phyloP scores from a whole-genome alignment of 2,888 invertebrate species.

The Ypsolopha sequella region DNA sequence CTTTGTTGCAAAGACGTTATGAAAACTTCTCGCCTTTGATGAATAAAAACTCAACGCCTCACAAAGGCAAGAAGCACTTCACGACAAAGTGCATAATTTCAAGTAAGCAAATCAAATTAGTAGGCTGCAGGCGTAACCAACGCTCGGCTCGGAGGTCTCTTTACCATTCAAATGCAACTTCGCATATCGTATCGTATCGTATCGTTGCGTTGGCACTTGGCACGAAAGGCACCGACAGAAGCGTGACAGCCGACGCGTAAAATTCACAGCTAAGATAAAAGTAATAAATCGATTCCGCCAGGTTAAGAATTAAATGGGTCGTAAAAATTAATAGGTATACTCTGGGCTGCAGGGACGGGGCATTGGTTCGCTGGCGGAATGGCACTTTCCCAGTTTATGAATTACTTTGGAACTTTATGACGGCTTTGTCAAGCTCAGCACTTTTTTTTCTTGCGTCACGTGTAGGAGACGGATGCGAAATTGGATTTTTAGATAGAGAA shows the following conservation, averaged over 20 bases:
- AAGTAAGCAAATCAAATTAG: not conserved
- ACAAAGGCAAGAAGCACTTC: too few relatives aligned
- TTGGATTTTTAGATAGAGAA: conserved; percentile 56
- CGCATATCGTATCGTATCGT: not conserved
- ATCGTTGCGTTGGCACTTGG: not conserved
- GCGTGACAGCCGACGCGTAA: conserved; percentile 2
- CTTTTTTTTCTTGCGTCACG: conserved; percentile 50
- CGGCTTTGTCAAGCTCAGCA: conserved; percentile 46
- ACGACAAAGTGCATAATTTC: not conserved
- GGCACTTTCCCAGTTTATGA: conserved; percentile 53
- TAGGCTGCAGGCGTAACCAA: not conserved
- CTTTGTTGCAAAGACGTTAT: too few relatives aligned
- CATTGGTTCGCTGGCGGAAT: conserved; percentile 17
- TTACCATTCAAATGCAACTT: not conserved
- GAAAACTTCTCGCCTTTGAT: too few relatives aligned
- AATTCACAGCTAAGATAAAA: conserved; percentile 6
- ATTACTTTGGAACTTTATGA: conserved; percentile 60
- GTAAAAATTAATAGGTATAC: conserved; percentile 65
- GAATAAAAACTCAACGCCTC: too few relatives aligned
- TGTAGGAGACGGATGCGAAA: conserved; percentile 60
- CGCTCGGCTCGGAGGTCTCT: not conserved
- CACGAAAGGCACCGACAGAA: not conserved
- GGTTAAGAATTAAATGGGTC: conserved; percentile 64
- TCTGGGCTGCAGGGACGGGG: conserved; percentile 9
- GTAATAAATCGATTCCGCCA: conserved; percentile 62